phyloP scores from a whole-genome alignment of 2,888 invertebrate genomes.

The Uropetala carovei region DNA sequence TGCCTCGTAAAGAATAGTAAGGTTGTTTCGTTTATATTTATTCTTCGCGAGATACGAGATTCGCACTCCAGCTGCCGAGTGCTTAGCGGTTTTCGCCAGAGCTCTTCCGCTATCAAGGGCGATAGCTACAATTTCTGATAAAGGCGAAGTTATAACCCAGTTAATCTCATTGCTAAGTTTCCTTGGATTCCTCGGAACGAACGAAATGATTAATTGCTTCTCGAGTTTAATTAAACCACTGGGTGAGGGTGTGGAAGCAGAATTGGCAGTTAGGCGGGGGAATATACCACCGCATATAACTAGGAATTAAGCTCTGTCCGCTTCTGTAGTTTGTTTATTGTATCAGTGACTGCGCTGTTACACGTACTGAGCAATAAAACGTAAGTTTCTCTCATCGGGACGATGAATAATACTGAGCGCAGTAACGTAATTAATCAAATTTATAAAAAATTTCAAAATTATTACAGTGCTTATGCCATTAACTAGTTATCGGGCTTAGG shows the following conservation, averaged over 20 bases:
- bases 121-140: not conserved
- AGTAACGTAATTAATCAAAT: no score
- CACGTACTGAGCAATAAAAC: no score
- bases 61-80: not conserved
- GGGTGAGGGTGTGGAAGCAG: not conserved
- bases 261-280: not conserved
- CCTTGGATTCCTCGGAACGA: not conserved
- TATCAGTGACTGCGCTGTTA: not conserved
- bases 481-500: no score
- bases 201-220: constrained; percentile 14
- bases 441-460: no score
- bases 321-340: not conserved
- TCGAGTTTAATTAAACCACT: not conserved
- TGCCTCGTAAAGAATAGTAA: no score
- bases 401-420: no score
- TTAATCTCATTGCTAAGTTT: not conserved
- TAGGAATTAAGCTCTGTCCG: not conserved
- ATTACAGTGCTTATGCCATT: no score
- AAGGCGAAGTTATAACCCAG: not conserved
- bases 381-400: no score
- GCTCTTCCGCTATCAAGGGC: not conserved
- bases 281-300: not conserved
- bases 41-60: not conserved
- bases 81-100: not conserved
- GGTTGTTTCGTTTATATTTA: no score